Conservation (phyloP, 2,888 invertebrate genomes). For the Helobdella robusta region DNA sequence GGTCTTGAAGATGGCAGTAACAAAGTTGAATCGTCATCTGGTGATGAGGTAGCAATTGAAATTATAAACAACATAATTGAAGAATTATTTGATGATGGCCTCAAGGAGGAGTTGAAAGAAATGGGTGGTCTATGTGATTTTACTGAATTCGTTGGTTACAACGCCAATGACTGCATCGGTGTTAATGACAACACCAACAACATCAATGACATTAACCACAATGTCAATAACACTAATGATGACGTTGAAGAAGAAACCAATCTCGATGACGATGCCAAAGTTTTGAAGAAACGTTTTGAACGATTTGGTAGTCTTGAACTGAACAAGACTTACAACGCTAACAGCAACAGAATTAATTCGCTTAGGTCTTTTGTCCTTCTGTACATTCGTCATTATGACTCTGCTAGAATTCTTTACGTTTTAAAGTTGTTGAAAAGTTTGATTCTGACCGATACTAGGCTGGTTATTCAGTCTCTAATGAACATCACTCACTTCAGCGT, state of each 20-base stretch:
- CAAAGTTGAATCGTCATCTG: no score
- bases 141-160: background rate
- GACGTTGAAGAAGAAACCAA: conserved; percentile 37
- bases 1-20: conserved; percentile 40
- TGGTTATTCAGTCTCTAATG: conserved; percentile 65
- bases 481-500: conserved; percentile 61
- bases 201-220: no score
- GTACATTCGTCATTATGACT: conserved; percentile 70
- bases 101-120: background rate
- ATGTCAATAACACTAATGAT: conserved; percentile 39
- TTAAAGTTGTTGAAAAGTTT: conserved; percentile 66
- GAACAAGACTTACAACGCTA: no score
- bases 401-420: conserved; percentile 64
- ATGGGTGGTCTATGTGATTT: conserved; percentile 8
- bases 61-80: no score
- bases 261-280: background rate
- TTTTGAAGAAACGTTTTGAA: no score
- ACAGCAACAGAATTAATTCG: no score
- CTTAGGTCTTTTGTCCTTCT: conserved; percentile 71
- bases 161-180: background rate
- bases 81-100: conserved; percentile 23
- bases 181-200: no score
- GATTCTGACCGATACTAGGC: conserved; percentile 61
- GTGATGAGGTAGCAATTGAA: no score
- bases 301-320: no score